These are phyloP conservation scores for Pseudonaja textilis DNA, from an alignment of 2,113 vertebrate species.

Conservation along the genomic window DNA sequence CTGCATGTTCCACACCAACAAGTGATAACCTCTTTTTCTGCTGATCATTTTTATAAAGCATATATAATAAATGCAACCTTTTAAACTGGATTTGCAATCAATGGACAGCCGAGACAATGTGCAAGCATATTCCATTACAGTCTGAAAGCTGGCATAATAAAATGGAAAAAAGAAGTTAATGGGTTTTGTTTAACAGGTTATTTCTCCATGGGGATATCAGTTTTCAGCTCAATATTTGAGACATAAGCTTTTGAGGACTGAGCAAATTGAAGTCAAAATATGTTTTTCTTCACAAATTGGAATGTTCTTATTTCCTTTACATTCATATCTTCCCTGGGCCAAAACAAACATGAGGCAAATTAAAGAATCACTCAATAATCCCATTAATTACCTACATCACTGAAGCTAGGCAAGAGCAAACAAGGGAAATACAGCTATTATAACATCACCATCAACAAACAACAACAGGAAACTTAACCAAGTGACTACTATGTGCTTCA, in stretches of 20 bases:
- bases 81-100: conserved; percentile 9
- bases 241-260: conserved; percentile 27
- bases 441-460: conserved; percentile 24
- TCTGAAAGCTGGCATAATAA: conserved; percentile 23
- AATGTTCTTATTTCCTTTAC: conserved; percentile 26
- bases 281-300: conserved; percentile 26
- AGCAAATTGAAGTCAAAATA: conserved; percentile 41
- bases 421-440: conserved; percentile 8
- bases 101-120: neutral
- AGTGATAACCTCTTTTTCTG: neutral
- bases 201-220: neutral
- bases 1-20: neutral
- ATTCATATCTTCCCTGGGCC: neutral
- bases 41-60: neutral
- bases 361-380: conserved; percentile 25
- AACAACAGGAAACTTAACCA: conserved; percentile 33
- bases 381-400: conserved; percentile 24
- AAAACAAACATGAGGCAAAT: conserved; percentile 31
- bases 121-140: conserved; percentile 14
- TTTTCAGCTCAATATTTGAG: conserved; percentile 37
- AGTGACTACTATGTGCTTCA: conserved; percentile 26
- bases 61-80: neutral
- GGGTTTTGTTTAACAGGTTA: neutral
- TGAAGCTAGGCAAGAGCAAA: conserved; percentile 26
- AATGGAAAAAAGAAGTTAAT: conserved; percentile 9